Base-by-base conservation (phyloP, 2,797 vertebrate genomes). In the Protosalanx chinensis region DNA sequence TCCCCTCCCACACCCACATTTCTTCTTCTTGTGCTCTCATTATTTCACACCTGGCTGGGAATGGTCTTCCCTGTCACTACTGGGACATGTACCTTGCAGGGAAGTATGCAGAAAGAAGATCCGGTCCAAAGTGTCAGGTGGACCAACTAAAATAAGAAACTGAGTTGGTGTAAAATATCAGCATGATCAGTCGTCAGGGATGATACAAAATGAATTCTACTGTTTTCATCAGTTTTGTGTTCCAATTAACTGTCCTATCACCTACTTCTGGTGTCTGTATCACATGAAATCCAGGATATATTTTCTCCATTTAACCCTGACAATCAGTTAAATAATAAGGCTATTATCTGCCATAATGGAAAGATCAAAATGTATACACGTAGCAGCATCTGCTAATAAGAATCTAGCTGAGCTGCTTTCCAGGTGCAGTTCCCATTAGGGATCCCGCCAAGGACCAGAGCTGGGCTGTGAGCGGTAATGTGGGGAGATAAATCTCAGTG, bases 401-500 rank as follows among this genome's bases (percentile, higher is more conserved):
- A 37, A 72, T 32, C 23, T 27, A 35, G 27, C 58, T 68, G 30
- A 68, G 30, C 56, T 66, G 10, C 59, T 65, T 23, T 62, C 20
- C 5, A 49, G 53, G n/a, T 73, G 70, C 63, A 76, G 30, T 85
- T 27, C 62, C 12, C 46, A 29, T 68, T 30, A 37, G 10, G 79
- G 79, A n/a, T 74, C 51, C 60, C 30, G 13, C 49, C 49, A 75
- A 30, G 74, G 75, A 72, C 60, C 70, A 37, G 65, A 83, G 74
- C 72, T 53, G 15, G 53, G 64, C 49, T 64, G 27, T 57, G 51
- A 64, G 49, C 32, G 41, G 70, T 85, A 84, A 83, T 83, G 71
- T 74, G 51, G 73, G 51, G 76, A 70, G 49, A 71, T 77, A 81
- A 85, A 85, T 85, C 76, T 79, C 2, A 56, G 72, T 76, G 72